Percentiles rank a stretch among this genome's conserved stretches.
Evolutionary conservation across 2,797 vertebrate genomes (phyloP).

Genomic region (Sebastes elongatus): DNA sequence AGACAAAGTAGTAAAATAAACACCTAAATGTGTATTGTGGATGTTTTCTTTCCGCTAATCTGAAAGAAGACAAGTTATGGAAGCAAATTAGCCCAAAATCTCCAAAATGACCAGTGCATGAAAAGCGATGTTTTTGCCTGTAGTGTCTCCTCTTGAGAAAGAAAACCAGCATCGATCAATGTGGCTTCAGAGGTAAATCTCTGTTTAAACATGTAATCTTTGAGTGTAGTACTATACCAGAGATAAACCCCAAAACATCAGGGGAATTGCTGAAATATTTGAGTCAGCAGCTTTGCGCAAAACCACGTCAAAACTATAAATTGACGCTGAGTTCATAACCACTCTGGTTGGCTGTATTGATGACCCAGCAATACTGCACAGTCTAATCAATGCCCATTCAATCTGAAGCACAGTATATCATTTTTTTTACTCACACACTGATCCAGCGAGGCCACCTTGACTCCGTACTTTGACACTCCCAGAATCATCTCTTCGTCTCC

Average conservation of each 20-base stretch:
- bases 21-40: too few species aligned
- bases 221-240: background rate
- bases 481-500: constrained; percentile 94
- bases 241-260: background rate
- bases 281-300: background rate
- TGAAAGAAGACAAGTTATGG: too few species aligned
- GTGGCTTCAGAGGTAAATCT: background rate
- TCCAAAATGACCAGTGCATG: too few species aligned
- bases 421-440: constrained; percentile 90
- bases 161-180: too few species aligned
- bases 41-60: too few species aligned
- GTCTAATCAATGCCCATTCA: constrained; percentile 5
- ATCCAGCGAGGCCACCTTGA: constrained; percentile 94
- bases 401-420: background rate
- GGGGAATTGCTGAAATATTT: background rate
- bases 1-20: too few species aligned
- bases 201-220: background rate
- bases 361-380: background rate
- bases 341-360: background rate
- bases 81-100: too few species aligned
- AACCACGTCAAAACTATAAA: background rate
- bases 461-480: constrained; percentile 94
- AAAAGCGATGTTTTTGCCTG: rapidly evolving
- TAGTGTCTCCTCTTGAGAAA: too few species aligned
- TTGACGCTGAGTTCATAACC: background rate